A percentile compares a stretch with the other conserved stretches of the same genome.
phyloP scores from a whole-genome alignment of 1,140 invertebrate species.

The Ooceraea biroi region DNA sequence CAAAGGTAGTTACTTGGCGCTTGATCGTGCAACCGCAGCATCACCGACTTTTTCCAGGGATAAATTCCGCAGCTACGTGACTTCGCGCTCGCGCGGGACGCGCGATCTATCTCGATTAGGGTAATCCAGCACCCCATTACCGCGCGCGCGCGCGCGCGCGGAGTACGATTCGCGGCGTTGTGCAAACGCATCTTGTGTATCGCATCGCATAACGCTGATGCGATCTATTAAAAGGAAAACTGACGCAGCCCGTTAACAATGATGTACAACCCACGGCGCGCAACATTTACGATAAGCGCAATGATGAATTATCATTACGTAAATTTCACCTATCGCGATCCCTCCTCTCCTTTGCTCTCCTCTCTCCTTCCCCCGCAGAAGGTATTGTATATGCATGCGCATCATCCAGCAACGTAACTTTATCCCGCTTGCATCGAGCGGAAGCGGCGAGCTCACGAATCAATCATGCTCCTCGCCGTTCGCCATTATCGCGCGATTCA shows the following conservation, averaged over 20 bases:
- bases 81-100: not conserved
- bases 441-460: constrained; percentile 36
- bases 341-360: not conserved
- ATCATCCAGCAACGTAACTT: constrained; percentile 33
- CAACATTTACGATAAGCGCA: constrained; percentile 52
- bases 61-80: constrained; percentile 31
- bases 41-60: not conserved
- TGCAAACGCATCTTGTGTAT: not conserved
- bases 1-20: not conserved
- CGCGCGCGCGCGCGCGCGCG: not conserved
- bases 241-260: constrained; percentile 43
- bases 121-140: constrained; percentile 47
- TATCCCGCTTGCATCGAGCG: not conserved
- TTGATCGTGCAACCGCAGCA: constrained; percentile 19
- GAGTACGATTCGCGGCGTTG: constrained; percentile 15
- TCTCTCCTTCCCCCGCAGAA: not conserved
- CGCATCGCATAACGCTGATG: constrained; percentile 31
- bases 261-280: constrained; percentile 23
- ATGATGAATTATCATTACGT: constrained; percentile 60
- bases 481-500: constrained; percentile 29
- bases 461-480: constrained; percentile 38
- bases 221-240: constrained; percentile 52
- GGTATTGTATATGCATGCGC: not conserved
- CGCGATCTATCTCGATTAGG: constrained; percentile 53
- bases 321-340: constrained; percentile 32